A percentile compares a stretch with the other conserved stretches of the same genome.
phyloP scores from a whole-genome alignment of 2,888 invertebrate species.

The Drosophila koepferae region DNA sequence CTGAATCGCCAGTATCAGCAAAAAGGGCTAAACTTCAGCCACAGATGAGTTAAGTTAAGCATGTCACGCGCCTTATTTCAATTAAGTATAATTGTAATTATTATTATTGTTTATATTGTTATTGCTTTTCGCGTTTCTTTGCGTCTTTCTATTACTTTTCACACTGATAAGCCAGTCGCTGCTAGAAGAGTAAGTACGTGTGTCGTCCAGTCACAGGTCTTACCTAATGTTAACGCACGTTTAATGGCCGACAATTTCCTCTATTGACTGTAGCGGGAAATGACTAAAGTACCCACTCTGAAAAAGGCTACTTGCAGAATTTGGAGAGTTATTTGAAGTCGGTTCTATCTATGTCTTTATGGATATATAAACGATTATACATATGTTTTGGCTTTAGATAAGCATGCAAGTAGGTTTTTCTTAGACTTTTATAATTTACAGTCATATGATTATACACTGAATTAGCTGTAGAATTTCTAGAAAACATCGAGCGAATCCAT shows the following conservation, averaged over 20 bases:
- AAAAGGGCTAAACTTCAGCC: conserved; percentile 9
- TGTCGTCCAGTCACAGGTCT: neutral
- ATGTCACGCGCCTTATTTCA: conserved; percentile 32
- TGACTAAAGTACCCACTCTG: neutral
- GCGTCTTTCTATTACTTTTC: neutral
- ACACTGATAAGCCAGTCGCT: conserved; percentile 26
- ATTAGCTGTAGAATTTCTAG: too few relatives aligned
- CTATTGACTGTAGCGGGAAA: conserved; percentile 7
- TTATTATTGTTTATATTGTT: conserved; percentile 16
- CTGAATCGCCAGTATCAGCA: conserved; percentile 13
- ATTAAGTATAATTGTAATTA: conserved; percentile 15
- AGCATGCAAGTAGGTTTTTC: neutral
- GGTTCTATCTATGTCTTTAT: neutral
- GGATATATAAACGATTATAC: neutral
- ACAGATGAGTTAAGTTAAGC: neutral
- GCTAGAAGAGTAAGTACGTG: neutral
- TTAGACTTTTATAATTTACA: neutral
- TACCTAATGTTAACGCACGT: conserved; percentile 5
- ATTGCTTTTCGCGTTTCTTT: conserved; percentile 20
- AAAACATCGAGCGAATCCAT: too few relatives aligned
- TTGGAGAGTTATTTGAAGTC: neutral
- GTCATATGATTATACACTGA: neutral
- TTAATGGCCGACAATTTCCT: conserved; percentile 18
- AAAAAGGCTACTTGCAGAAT: conserved; percentile 2
- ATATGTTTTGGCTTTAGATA: neutral